Base-by-base conservation (phyloP, 2,888 invertebrate genomes). In the Antheraea yamamai region DNA sequence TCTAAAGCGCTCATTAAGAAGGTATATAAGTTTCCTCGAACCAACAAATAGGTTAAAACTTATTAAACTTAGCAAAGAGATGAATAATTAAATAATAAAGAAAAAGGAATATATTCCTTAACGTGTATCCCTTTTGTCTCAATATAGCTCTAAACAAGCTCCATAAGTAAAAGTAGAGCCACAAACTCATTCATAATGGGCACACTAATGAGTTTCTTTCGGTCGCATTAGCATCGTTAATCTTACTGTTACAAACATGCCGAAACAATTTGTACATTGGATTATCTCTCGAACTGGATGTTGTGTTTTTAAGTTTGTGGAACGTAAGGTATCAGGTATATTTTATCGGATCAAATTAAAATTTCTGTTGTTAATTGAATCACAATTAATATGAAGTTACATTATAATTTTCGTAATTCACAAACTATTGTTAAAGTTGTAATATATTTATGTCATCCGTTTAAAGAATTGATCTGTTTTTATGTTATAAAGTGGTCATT, bases 161-260 rank as follows among this genome's bases (percentile, higher is more conserved):
- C 6, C 16, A 39, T 70, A 70, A 39, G 70, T 70, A 70, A 70
- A 39, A 23, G 70, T 39, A 70, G 20, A 39, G 6, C 26, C 70
- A n/a, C 70, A 70, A 70, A 39, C 20, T 14, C 70, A 39, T 70
- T 70, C 35, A 70, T 23, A 70, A 70, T 39, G 39, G 70, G 39
- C 39, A 39, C 70, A 39, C 39, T 70, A 70, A 70, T 39, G 70
- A 70, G n/a, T 70, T 70, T 70, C 70, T 70, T 70, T 70, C 30
- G 39, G 70, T 70, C 39, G 70, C 70, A 70, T 70, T 70, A 39
- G 70, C 39, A 39, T 39, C 70, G 70, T 70, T 39, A 70, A 70
- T 70, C 70, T 70, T 39, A 39, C n/a, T 70, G 70, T 70, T 20
- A 39, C 70, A n/a, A 70, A 39, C 70, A 70, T 39, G 39, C 20